A percentile compares a stretch with the other conserved stretches of the same genome.
These are phyloP conservation scores for Iselma pallidipennis DNA, from an alignment of 2,888 invertebrate species.

Conservation along the genomic window DNA sequence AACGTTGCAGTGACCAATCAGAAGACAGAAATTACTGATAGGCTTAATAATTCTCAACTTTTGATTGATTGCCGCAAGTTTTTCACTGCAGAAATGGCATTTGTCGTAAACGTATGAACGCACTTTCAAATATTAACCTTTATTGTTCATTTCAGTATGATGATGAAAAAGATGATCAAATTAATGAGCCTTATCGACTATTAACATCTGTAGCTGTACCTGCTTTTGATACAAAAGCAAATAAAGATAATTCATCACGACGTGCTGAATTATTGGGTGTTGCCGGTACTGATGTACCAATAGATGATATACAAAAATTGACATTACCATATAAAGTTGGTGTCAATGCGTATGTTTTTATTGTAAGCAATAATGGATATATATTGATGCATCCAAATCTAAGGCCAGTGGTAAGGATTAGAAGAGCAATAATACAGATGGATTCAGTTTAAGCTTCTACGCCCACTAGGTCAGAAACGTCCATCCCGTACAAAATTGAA, in stretches of 20 bases:
- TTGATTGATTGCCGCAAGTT: too few species aligned
- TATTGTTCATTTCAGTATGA: conserved; percentile 43
- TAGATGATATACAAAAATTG: conserved; percentile 86
- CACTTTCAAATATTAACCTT: too few species aligned
- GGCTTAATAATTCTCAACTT: too few species aligned
- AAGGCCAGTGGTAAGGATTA: conserved; percentile 75
- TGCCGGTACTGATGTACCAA: conserved; percentile 92
- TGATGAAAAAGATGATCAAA: conserved; percentile 42
- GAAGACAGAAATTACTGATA: too few species aligned
- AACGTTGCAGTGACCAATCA: too few species aligned
- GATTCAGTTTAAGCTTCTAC: too few species aligned
- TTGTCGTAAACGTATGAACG: too few species aligned
- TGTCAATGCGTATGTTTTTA: conserved; percentile 94
- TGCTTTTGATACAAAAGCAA: conserved; percentile 79
- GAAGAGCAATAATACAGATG: not conserved
- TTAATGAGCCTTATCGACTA: conserved; percentile 64
- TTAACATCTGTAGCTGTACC: conserved; percentile 93
- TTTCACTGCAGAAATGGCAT: too few species aligned
- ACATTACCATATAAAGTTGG: conserved; percentile 94
- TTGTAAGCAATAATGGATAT: conserved; percentile 96
- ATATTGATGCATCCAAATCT: conserved; percentile 93
- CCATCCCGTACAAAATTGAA: too few species aligned
- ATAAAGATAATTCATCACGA: conserved; percentile 62
- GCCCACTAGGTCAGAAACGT: too few species aligned
- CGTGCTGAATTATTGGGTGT: conserved; percentile 87